A percentile compares a stretch with the other conserved stretches of the same genome.
phyloP scores from a whole-genome alignment of 2,113 vertebrate genomes.

The Arizona elegans region DNA sequence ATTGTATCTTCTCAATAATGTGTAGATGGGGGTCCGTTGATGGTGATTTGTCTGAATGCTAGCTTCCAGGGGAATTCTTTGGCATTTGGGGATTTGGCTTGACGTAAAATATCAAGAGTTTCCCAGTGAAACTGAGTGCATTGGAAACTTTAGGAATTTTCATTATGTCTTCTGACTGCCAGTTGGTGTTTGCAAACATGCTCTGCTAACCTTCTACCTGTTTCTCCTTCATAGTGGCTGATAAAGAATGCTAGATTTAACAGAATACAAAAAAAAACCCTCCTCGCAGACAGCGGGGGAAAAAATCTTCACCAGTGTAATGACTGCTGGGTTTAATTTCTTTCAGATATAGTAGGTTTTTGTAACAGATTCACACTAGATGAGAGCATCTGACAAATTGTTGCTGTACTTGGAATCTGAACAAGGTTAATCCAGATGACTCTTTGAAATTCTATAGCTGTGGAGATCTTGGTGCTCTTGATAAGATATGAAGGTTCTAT shows the following conservation, averaged over 20 bases:
- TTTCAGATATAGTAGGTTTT: not conserved
- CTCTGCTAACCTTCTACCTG: not conserved
- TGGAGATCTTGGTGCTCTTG: not conserved
- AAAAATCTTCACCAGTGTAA: not conserved
- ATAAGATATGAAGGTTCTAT: no score
- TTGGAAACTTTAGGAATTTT: not conserved
- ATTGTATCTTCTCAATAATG: not conserved
- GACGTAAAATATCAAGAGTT: not conserved
- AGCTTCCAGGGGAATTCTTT: not conserved
- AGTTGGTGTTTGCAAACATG: not conserved
- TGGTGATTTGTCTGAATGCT: not conserved
- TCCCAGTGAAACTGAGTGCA: not conserved
- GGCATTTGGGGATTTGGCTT: not conserved
- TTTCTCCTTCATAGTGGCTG: not conserved
- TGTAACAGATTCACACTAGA: not conserved
- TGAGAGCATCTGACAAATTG: not conserved
- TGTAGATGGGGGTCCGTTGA: no score
- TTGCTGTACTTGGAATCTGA: not conserved
- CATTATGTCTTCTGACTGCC: not conserved
- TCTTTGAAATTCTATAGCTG: not conserved
- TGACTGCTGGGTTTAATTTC: not conserved
- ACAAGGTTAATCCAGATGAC: not conserved
- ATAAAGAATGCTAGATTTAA: not conserved
- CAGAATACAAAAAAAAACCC: no score
- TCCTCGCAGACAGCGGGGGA: no score